Percentiles rank a stretch among this genome's conserved stretches.
Evolutionary conservation across 2,888 invertebrate genomes (phyloP).

Genomic region (Caenorhabditis wallacei): DNA sequence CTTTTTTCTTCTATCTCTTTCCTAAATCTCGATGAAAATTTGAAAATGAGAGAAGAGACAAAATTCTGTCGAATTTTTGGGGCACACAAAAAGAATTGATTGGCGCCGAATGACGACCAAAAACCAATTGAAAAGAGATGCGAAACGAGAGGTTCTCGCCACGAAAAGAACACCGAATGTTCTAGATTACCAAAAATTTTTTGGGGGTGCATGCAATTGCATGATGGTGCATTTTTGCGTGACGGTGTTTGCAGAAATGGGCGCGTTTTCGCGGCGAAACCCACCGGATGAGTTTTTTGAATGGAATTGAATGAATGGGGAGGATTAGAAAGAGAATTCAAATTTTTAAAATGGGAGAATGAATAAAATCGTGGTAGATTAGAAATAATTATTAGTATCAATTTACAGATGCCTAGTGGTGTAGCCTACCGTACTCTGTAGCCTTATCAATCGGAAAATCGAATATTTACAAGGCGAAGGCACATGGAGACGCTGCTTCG

Average conservation of each 20-base stretch:
- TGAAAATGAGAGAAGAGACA: neutral
- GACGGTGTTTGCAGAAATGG: neutral
- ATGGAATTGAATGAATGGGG: neutral
- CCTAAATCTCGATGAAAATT: neutral
- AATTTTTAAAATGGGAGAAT: neutral
- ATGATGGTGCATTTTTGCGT: constrained; percentile 13
- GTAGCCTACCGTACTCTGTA: constrained; percentile 4
- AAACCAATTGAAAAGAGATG: constrained; percentile 42
- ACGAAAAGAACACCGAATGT: constrained; percentile 54
- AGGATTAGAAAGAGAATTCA: neutral
- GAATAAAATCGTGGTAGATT: too few relatives aligned
- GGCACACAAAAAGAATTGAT: neutral
- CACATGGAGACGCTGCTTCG: too few relatives aligned
- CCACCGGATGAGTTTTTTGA: neutral
- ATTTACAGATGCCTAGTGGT: neutral
- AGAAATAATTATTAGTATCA: too few relatives aligned
- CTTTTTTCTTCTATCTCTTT: constrained; percentile 2
- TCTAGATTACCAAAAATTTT: constrained; percentile 40
- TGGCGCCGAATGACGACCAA: constrained; percentile 23
- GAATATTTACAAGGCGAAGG: neutral
- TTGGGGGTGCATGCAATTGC: constrained; percentile 3
- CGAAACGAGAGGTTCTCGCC: constrained; percentile 38
- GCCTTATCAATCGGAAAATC: constrained; percentile 11
- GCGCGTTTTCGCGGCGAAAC: too few relatives aligned
- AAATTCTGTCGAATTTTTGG: neutral